Evolutionary conservation across 2,113 vertebrate species (phyloP).

Genomic region (Bos indicus): DNA sequence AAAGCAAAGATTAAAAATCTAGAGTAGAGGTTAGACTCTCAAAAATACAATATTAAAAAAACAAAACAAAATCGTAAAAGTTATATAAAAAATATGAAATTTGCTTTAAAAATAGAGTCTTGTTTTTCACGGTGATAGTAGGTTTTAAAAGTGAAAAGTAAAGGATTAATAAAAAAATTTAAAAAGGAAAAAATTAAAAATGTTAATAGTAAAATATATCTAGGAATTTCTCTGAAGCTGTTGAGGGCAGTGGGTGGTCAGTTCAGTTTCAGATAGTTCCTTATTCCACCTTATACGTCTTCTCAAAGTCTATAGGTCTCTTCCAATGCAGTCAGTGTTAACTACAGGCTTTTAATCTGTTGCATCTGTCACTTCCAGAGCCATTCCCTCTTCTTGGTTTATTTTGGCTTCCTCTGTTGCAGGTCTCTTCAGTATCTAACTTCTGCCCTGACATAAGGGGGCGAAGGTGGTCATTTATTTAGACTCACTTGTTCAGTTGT

Average conservation of each 20-base stretch:
- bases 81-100: neutral
- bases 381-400: neutral
- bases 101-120: neutral
- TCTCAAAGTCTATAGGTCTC: neutral
- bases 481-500: neutral
- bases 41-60: neutral
- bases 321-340: neutral
- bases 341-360: neutral
- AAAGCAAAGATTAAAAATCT: no score
- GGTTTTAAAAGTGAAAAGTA: neutral
- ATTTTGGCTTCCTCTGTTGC: neutral
- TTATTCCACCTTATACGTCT: neutral
- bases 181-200: neutral
- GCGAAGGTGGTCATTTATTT: neutral
- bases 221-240: neutral
- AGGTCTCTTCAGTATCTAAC: neutral
- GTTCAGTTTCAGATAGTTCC: neutral
- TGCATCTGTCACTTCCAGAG: neutral
- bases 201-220: neutral
- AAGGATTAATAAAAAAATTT: neutral
- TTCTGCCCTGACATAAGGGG: neutral
- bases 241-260: neutral
- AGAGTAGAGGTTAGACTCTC: no score
- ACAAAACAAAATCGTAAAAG: neutral
- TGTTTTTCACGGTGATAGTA: neutral